phyloP scores from a whole-genome alignment of 2,797 vertebrate species.

The Melanotaenia pygmaea region DNA sequence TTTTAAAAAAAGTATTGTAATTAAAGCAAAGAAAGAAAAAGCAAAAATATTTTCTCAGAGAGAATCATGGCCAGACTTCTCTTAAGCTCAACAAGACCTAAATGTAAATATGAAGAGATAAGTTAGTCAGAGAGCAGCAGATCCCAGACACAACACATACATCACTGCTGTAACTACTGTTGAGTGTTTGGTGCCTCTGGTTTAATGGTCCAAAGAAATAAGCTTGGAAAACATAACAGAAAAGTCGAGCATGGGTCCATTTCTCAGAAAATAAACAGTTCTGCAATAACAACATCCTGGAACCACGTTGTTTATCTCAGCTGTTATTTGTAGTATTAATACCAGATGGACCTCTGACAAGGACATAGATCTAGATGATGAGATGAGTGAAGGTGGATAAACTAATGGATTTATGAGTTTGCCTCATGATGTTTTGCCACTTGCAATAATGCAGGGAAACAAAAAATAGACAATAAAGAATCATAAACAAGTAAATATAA shows the following conservation, averaged over 20 bases:
- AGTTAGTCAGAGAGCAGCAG: neutral
- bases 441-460: neutral
- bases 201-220: constrained; percentile 37
- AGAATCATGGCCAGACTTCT: too few relatives aligned
- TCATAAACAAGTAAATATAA: too few relatives aligned
- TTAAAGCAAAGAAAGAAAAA: neutral
- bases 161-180: constrained; percentile 10
- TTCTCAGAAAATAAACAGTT: constrained; percentile 31
- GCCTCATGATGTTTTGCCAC: neutral
- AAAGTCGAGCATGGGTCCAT: constrained; percentile 5
- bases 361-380: constrained; percentile 3
- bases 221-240: constrained; percentile 23
- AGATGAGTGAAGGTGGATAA: neutral
- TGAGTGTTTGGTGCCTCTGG: constrained; percentile 9
- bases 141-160: neutral
- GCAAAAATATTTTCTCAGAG: neutral
- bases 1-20: constrained; percentile 11
- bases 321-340: constrained; percentile 6
- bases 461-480: neutral
- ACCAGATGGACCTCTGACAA: neutral
- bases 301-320: constrained; percentile 15
- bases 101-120: neutral
- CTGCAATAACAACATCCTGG: neutral
- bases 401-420: neutral
- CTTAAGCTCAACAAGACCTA: neutral